Conservation (phyloP, 2,797 vertebrate species). For the Eulemur rubriventer region DNA sequence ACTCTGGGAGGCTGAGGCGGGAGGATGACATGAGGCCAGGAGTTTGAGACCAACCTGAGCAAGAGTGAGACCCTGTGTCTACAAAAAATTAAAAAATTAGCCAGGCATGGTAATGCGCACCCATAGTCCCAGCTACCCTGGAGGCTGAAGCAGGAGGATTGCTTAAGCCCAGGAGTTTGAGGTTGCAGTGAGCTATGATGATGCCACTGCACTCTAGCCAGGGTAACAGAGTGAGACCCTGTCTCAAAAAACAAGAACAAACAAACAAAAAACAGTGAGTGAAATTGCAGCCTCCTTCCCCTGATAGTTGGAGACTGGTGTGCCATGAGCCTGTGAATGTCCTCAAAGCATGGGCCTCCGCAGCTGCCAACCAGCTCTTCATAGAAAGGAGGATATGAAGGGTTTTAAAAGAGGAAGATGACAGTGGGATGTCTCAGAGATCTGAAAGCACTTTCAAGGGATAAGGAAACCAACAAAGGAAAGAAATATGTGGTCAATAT, state of each 20-base stretch:
- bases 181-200: neutral
- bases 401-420: conserved; percentile 54
- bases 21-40: neutral
- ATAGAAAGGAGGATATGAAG: neutral
- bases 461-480: conserved; percentile 62
- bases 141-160: neutral
- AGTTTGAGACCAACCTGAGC: neutral
- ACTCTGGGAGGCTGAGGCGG: neutral
- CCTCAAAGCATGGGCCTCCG: fast-evolving
- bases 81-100: neutral
- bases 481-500: neutral
- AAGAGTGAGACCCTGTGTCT: neutral
- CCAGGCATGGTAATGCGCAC: neutral
- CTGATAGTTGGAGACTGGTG: fast-evolving
- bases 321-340: fast-evolving
- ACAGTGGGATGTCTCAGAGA: neutral
- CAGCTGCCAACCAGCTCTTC: neutral
- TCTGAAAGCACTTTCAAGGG: conserved; percentile 21
- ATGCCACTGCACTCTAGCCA: neutral
- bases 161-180: too few species aligned
- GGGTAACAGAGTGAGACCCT: neutral
- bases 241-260: neutral
- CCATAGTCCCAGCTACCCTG: neutral
- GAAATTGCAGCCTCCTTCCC: neutral
- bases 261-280: neutral